These are phyloP conservation scores for Listronotus oregonensis DNA, from an alignment of 1,140 invertebrate species.

Conservation along the genomic window DNA sequence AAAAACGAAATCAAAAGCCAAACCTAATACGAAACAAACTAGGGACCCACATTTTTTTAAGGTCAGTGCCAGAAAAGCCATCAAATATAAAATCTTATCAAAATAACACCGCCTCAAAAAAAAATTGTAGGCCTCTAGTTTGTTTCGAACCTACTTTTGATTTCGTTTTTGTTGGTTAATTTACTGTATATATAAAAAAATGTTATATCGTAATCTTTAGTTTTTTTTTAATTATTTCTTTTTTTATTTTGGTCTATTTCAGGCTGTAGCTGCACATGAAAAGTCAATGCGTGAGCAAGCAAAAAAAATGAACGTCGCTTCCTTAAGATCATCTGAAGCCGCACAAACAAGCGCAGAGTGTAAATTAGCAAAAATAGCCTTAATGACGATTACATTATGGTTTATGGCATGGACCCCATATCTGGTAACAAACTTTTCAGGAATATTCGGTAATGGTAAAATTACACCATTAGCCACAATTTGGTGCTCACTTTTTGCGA, in stretches of 20 bases:
- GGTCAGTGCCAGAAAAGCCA: too few species aligned
- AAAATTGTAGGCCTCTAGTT: too few species aligned
- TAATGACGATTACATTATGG: constrained; percentile 82
- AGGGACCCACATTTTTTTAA: too few species aligned
- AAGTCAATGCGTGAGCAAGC: constrained; percentile 81
- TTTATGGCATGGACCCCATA: constrained; percentile 88
- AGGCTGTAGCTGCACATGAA: constrained; percentile 80
- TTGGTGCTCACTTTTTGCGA: constrained; percentile 80
- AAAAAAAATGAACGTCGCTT: constrained; percentile 85
- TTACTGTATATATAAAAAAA: too few species aligned
- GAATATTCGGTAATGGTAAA: constrained; percentile 69
- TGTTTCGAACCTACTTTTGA: too few species aligned
- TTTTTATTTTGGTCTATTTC: constrained; percentile 17
- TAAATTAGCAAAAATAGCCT: constrained; percentile 79
- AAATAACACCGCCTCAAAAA: too few species aligned
- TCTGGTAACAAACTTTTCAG: constrained; percentile 76
- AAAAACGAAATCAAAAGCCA: too few species aligned
- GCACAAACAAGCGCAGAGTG: constrained; percentile 71
- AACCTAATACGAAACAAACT: too few species aligned
- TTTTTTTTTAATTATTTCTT: not conserved
- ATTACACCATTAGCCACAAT: constrained; percentile 76
- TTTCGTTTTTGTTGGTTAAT: too few species aligned
- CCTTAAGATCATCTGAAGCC: constrained; percentile 71
- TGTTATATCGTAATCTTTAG: too few species aligned
- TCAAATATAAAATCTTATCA: too few species aligned